Percentiles rank a stretch among this genome's conserved stretches.
Conservation (phyloP, 2,888 invertebrate species). For the Opisthograptis luteolata region DNA sequence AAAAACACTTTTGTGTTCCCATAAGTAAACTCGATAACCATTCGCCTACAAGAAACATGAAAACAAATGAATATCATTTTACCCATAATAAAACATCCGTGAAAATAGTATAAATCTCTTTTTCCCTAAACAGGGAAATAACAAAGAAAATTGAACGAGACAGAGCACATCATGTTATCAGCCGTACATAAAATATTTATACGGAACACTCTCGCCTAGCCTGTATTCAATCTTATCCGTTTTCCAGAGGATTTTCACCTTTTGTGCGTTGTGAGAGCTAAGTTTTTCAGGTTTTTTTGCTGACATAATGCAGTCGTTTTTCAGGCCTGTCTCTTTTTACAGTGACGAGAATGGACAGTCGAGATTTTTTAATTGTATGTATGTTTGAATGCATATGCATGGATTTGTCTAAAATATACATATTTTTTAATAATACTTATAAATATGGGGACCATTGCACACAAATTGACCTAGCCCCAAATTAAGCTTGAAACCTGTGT, state of each 20-base stretch:
- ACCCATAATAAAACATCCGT: slow-evolving; percentile 33
- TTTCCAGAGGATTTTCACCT: slow-evolving; percentile 47
- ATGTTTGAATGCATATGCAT: too few relatives aligned
- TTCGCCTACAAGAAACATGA: slow-evolving; percentile 21
- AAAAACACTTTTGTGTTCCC: slow-evolving; percentile 5
- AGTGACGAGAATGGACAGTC: too few relatives aligned
- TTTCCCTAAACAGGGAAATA: slow-evolving; percentile 35
- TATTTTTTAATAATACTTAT: too few relatives aligned
- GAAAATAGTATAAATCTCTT: slow-evolving; percentile 33
- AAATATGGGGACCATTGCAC: too few relatives aligned
- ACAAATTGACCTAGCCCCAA: too few relatives aligned
- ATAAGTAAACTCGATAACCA: slow-evolving; percentile 16
- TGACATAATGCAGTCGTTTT: slow-evolving; percentile 48
- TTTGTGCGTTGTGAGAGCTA: slow-evolving; percentile 44
- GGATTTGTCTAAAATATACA: too few relatives aligned
- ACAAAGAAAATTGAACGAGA: slow-evolving; percentile 37
- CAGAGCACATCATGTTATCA: slow-evolving; percentile 42
- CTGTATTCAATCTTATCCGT: slow-evolving; percentile 28
- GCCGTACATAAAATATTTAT: slow-evolving; percentile 49
- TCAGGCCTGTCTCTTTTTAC: slow-evolving; percentile 23
- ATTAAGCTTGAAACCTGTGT: too few relatives aligned
- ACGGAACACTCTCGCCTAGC: slow-evolving; percentile 39
- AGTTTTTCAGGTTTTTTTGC: slow-evolving; percentile 46
- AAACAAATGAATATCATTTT: slow-evolving; percentile 27
- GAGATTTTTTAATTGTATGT: too few relatives aligned